Conservation (phyloP, 1,140 invertebrate genomes). For the Tetramorium simillimum region DNA sequence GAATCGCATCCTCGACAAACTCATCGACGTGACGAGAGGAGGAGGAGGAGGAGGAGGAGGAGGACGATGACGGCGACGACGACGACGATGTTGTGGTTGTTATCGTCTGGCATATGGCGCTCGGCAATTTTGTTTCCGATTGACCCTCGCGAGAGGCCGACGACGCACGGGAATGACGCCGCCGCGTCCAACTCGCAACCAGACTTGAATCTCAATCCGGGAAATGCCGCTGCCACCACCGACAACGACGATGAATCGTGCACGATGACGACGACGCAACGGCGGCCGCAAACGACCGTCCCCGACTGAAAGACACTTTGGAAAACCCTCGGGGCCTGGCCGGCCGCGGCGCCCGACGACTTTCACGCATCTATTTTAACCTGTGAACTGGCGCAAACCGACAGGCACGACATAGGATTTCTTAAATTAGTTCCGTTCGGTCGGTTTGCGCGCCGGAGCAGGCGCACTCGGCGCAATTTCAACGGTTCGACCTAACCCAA, state of each 20-base stretch:
- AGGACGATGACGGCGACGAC: not conserved
- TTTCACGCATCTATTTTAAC: slow-evolving; percentile 84
- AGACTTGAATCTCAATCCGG: not conserved
- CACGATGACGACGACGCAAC: no score
- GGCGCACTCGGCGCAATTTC: slow-evolving; percentile 59
- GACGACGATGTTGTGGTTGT: not conserved
- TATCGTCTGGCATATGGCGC: not conserved
- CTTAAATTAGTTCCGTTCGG: slow-evolving; percentile 84
- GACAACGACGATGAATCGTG: not conserved
- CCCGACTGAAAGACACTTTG: slow-evolving; percentile 31
- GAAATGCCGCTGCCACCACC: not conserved
- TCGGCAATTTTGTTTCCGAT: not conserved
- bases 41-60: no score
- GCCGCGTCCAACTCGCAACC: no score
- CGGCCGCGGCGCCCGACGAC: slow-evolving; percentile 65
- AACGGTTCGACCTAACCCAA: slow-evolving; percentile 31
- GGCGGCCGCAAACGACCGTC: not conserved
- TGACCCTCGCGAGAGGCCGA: no score
- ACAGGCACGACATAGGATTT: slow-evolving; percentile 81
- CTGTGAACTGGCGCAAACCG: slow-evolving; percentile 82
- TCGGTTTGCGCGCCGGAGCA: slow-evolving; percentile 71
- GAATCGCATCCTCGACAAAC: slow-evolving; percentile 25
- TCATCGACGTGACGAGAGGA: not conserved
- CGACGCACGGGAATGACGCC: not conserved
- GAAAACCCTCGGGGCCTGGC: slow-evolving; percentile 40